Base-by-base conservation (phyloP, 2,888 invertebrate genomes). In the Agrochola litura region DNA sequence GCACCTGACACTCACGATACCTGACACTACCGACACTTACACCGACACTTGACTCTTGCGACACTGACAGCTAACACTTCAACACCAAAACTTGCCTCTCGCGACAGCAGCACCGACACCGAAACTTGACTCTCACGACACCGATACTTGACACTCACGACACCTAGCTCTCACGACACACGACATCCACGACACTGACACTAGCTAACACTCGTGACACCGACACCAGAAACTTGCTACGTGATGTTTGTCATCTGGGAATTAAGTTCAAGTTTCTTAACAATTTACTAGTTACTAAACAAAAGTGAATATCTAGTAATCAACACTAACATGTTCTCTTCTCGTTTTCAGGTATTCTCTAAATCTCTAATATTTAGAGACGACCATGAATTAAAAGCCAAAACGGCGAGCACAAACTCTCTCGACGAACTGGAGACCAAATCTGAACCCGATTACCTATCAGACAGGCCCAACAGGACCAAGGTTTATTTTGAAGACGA, bases 401-500 rank as follows among this genome's bases (percentile, higher is more conserved):
- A 92, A 87, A 92, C 91, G 49, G 73, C 30, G 1, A 96, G 95
- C 86, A 90, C 86, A 0, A 91, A 95, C 63, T 93, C 94, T 0
- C 88, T 96, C 2, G 96, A 97, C 60, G 95, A 96, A 43, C 76
- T 96, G 3, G 96, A 97, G 89, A 96, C 96, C 0, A 96, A 96
- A 90, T 96, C 96, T 2, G 95, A 96, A 90, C 96, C 97, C 0
- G 96, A 96, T 77, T 95, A 95, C 63, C 82, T 94, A 30, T 93
- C 93, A 3, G 96, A 95, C 63, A 94, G 92, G 86, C 96, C 96
- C 0, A 96, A 95, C 77, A 91, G 97, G 81, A 96, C 96, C 37
- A 96, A 96, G 86, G 97, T 97, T 0, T 96, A 97, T 85, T 97
- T 97, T 82, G 96, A 96, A 90, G 97, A 97, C 56, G 96, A 97